These are phyloP conservation scores for Trissolcus brochymenae DNA, from an alignment of 2,888 invertebrate species.

Conservation along the genomic window DNA sequence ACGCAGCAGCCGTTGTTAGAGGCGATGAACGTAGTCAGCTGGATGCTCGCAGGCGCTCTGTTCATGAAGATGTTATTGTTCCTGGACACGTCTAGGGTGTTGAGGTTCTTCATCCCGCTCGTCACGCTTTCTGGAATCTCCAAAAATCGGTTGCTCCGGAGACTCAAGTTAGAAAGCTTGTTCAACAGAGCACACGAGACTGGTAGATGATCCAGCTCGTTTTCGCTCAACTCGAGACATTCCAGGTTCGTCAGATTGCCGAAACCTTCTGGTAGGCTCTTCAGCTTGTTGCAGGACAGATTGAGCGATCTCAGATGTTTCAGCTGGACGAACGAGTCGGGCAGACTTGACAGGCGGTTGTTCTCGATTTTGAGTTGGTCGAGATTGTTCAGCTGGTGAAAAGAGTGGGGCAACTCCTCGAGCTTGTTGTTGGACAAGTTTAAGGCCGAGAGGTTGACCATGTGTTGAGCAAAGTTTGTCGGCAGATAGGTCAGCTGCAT, in stretches of 20 bases:
- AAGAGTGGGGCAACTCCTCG: conserved; percentile 41
- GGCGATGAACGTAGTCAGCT: conserved; percentile 62
- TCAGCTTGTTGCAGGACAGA: conserved; percentile 77
- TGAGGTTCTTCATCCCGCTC: conserved; percentile 62
- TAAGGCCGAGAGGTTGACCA: conserved; percentile 23
- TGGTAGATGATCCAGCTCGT: conserved; percentile 32
- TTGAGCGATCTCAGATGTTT: conserved; percentile 71
- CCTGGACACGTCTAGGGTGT: conserved; percentile 62
- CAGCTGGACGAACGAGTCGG: conserved; percentile 61
- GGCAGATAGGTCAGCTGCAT: conserved; percentile 33
- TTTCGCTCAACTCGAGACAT: conserved; percentile 60
- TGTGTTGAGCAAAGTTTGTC: conserved; percentile 29
- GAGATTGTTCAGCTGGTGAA: conserved; percentile 34
- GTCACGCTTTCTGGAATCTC: conserved; percentile 63
- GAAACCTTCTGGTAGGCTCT: conserved; percentile 64
- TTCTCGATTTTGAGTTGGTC: conserved; percentile 38
- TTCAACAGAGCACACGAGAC: conserved; percentile 43
- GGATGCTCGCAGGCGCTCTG: conserved; percentile 58
- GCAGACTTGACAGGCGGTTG: conserved; percentile 63
- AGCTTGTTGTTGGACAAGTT: conserved; percentile 47
- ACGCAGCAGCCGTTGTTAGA: conserved; percentile 52
- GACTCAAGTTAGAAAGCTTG: conserved; percentile 58
- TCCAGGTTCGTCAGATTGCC: conserved; percentile 58
- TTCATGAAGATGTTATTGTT: conserved; percentile 60
- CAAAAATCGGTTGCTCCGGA: conserved; percentile 61